phyloP scores from a whole-genome alignment of 2,888 invertebrate genomes.

The Lomographa bimaculata region DNA sequence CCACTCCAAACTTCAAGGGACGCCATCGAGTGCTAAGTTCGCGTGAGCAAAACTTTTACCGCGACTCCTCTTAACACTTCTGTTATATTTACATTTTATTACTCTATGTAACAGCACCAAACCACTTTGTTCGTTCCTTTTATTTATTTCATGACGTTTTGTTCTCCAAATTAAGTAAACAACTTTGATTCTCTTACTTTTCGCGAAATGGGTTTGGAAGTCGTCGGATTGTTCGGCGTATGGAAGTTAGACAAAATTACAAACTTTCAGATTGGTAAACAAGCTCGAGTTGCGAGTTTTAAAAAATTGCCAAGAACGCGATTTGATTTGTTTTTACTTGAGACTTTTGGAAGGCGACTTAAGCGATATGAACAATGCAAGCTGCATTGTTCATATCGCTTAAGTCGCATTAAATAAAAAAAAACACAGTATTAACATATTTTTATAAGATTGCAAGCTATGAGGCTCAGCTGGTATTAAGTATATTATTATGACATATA shows the following conservation, averaged over 20 bases:
- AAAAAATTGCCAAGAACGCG: conserved; percentile 11
- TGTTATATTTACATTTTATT: conserved; percentile 74
- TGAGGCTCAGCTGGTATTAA: too few relatives aligned
- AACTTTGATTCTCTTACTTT: conserved; percentile 40
- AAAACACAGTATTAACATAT: too few relatives aligned
- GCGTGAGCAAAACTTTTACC: conserved; percentile 65
- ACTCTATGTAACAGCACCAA: conserved; percentile 51
- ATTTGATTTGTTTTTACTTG: conserved; percentile 8
- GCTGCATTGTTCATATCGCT: too few relatives aligned
- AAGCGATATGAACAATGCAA: too few relatives aligned
- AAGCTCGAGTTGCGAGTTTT: conserved; percentile 13
- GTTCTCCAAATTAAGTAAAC: conserved; percentile 43
- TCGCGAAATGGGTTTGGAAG: conserved; percentile 19
- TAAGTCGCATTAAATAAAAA: too few relatives aligned
- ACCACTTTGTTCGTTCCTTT: conserved; percentile 64
- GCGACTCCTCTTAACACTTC: conserved; percentile 72
- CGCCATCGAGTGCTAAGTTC: conserved; percentile 65
- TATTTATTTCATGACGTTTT: conserved; percentile 49
- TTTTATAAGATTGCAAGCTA: too few relatives aligned
- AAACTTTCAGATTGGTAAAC: conserved; percentile 21
- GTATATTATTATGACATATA: too few relatives aligned
- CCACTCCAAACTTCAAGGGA: conserved; percentile 38
- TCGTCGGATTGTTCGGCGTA: conserved; percentile 15
- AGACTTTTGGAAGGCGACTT: conserved; percentile 8
- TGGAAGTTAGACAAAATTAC: conserved; percentile 19